These are phyloP conservation scores for Enteromius paludinosus DNA, from an alignment of 2,797 vertebrate genomes.

Conservation along the genomic window DNA sequence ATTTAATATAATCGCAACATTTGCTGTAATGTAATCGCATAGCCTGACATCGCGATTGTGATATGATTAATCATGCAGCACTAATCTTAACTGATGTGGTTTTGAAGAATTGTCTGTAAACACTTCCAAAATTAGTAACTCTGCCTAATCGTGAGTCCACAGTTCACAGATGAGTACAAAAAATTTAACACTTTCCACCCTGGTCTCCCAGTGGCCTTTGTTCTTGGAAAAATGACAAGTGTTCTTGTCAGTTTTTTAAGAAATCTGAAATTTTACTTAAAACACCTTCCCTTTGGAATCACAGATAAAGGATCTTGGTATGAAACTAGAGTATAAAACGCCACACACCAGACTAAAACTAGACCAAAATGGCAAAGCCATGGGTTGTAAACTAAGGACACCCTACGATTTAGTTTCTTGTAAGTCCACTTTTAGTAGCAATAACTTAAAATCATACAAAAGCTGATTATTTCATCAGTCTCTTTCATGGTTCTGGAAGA, in stretches of 20 bases:
- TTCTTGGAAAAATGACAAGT: background rate
- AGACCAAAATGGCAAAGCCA: too few species aligned
- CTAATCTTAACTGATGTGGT: background rate
- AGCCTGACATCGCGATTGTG: too few species aligned
- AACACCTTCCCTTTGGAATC: background rate
- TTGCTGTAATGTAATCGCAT: too few species aligned
- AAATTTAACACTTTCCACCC: too few species aligned
- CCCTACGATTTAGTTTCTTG: background rate
- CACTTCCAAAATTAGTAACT: background rate
- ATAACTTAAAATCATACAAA: background rate
- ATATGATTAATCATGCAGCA: too few species aligned
- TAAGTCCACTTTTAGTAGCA: background rate
- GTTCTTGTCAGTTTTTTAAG: background rate
- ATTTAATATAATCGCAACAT: too few species aligned
- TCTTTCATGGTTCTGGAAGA: background rate
- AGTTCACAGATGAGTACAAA: too few species aligned
- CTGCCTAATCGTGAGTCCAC: too few species aligned
- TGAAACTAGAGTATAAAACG: background rate
- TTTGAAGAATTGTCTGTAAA: background rate
- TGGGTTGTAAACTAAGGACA: background rate
- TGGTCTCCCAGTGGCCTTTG: background rate
- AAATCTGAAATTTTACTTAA: background rate
- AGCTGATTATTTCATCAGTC: background rate
- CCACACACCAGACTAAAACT: background rate
- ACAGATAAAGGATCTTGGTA: background rate